Conservation (phyloP, 2,888 invertebrate species). For the Netelia fuscicornis region DNA sequence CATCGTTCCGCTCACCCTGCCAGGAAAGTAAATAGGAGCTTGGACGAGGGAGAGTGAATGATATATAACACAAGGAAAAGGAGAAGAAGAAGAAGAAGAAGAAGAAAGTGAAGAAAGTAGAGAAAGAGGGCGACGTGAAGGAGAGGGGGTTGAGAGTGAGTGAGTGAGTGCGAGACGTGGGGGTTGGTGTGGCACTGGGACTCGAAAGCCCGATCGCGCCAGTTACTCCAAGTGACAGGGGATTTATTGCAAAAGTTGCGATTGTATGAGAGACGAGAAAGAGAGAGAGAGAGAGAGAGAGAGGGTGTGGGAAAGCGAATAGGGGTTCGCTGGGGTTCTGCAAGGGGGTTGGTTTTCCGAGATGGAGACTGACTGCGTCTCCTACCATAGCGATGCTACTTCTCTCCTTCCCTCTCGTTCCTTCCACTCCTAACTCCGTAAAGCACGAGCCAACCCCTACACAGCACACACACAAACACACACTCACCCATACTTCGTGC, state of each 20-base stretch:
- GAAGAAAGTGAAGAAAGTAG: conserved; percentile 13
- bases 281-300: conserved; percentile 31
- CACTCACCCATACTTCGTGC: conserved; percentile 20
- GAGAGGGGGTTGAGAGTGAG: not conserved
- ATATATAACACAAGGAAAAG: conserved; percentile 41
- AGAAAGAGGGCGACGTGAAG: not conserved
- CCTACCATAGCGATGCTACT: conserved; percentile 21
- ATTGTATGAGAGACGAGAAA: conserved; percentile 73
- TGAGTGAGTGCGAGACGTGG: conserved; percentile 9
- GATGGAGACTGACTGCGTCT: conserved; percentile 65
- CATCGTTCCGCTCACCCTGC: conserved; percentile 7
- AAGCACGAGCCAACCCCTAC: conserved; percentile 43
- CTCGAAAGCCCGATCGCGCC: conserved; percentile 74
- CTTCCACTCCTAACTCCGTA: conserved; percentile 36
- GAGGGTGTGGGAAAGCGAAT: conserved; percentile 38
- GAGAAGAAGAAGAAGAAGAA: conserved; percentile 23
- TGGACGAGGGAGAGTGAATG: conserved; percentile 35
- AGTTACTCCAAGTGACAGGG: conserved; percentile 75
- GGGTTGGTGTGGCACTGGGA: conserved; percentile 53
- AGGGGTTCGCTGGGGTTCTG: conserved; percentile 19
- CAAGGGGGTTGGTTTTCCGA: conserved; percentile 47
- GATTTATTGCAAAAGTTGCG: conserved; percentile 79
- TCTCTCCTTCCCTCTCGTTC: conserved; percentile 6
- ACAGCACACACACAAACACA: conserved; percentile 4
- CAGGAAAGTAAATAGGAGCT: conserved; percentile 36